Evolutionary conservation across 2,888 invertebrate species (phyloP), one percentile per base, ranked within the genome.

Genomic region (Blomia tropicalis): DNA sequence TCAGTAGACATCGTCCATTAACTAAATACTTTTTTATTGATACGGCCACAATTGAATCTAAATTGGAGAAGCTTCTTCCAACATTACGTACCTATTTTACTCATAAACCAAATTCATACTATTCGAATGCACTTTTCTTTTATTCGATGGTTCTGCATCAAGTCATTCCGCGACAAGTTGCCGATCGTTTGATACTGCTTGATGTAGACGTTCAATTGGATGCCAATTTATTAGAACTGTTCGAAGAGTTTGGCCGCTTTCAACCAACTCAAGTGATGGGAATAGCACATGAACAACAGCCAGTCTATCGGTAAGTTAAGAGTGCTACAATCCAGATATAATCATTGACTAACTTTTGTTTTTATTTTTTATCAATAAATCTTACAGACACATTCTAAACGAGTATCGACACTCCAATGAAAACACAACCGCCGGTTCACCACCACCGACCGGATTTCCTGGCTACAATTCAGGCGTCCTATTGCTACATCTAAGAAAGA

Each of bases 401-500:
- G 73, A 78, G 58, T 85, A 84, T 71, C 79, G 84, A 4, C 54
- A 27, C 43, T 67, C 69, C 29, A 78, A 79, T 66, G 78, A 83
- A 71, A 81, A 80, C 7, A 77, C 78, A 31, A 82, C 82, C 3
- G 75, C 74, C 30, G 83, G 82, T 4, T 77, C 75, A 53, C 78
- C 79, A 0, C 76, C 77, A 14, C 74, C 75, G 0, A 43, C 63
- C 36, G 77, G 77, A 4, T 69, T 73, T 70, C 82, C 84, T n/a
- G 87, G 87, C 1, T 82, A 83, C 69, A 87, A 87, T 74, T 85
- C 84, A 67, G 87, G 87, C 4, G 83, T 87, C 1, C 77, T 87
- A 36, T 75, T 87, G 44, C 75, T 87, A 56, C 77, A 83, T 70
- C 75, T 87, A 41, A 78, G 81, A 58, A 78, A 78, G 67, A 80